These are phyloP conservation scores for Sesia bembeciformis DNA, from an alignment of 2,888 invertebrate genomes.

Conservation along the genomic window DNA sequence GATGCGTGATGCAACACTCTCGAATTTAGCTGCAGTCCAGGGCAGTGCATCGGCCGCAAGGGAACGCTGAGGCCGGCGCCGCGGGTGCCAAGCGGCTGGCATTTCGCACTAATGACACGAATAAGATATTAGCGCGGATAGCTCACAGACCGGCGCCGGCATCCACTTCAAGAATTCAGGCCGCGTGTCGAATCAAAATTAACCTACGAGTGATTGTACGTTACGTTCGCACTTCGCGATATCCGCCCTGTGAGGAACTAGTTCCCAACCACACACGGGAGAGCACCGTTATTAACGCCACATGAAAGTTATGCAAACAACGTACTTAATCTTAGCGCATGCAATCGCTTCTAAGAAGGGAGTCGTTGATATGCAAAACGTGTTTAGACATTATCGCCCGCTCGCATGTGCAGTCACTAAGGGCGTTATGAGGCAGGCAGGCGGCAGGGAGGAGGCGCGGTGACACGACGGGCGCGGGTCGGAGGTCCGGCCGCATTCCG, in stretches of 20 bases:
- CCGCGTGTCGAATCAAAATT: conserved; percentile 47
- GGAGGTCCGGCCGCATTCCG: conserved; percentile 72
- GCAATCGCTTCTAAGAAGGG: conserved; percentile 17
- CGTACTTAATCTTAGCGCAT: conserved; percentile 12
- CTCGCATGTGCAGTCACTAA: neutral
- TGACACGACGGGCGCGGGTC: conserved; percentile 51
- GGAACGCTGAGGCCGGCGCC: conserved; percentile 33
- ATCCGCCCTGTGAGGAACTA: too few species aligned
- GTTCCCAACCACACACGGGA: too few species aligned
- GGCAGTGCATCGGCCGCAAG: conserved; percentile 62
- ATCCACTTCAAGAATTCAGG: conserved; percentile 46
- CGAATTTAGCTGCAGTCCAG: conserved; percentile 62
- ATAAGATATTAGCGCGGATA: conserved; percentile 71
- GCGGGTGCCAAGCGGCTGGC: conserved; percentile 65
- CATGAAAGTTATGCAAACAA: conserved; percentile 25
- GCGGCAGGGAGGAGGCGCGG: conserved; percentile 14
- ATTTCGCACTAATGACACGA: conserved; percentile 73
- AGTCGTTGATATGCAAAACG: conserved; percentile 31
- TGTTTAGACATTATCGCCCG: conserved; percentile 10
- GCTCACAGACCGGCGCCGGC: conserved; percentile 38
- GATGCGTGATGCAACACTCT: conserved; percentile 69
- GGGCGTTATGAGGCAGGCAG: conserved; percentile 20
- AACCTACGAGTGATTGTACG: conserved; percentile 18
- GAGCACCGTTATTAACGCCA: neutral
- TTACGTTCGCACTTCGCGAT: neutral